Evolutionary conservation across 1,140 invertebrate genomes (phyloP), one percentile per base, ranked within the genome.

Genomic region (Pseudomyrmex dendroicus): DNA sequence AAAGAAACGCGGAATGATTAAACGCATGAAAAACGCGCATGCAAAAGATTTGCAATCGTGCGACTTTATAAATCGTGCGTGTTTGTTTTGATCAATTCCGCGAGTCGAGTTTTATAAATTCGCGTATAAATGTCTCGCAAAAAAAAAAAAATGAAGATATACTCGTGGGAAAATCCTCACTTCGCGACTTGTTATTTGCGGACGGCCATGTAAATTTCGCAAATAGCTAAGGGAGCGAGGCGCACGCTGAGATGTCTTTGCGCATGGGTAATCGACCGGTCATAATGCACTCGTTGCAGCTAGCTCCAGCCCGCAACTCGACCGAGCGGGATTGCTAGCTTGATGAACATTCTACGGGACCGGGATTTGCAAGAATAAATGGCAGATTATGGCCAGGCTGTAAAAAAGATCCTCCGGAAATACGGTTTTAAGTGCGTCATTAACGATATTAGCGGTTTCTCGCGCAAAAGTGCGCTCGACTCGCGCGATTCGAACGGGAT

Each of bases 391-490:
- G 66, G 66, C 46, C 44, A 44, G 46, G 76, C 20, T 54, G 76
- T 80, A 80, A 80, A 80, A 35, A 80, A 80, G 76, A 72, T 80
- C 48, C 12, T 48, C 52, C 54, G 76, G 64, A 80, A 80, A 80
- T 70, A 80, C 52, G 66, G 44, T 54, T 80, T 80, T 80, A 80
- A 80, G 76, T 66, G 56, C 76, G 66, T 72, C 76, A 80, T 80
- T 80, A 80, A 80, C 76, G 76, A 80, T 80, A 80, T 80, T 80
- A 80, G 76, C 76, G 76, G 76, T 80, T 80, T 80, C 76, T 78
- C 76, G 76, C 76, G 56, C 56, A 54, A 35, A 59, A n/a, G 44
- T 35, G 76, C 56, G 54, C 56, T 46, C 63, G 8, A 20, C 35
- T 56, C 46, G 64, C 64, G 63, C 63, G 50, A 20, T 44, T 61